Percentiles rank a stretch among this genome's conserved stretches.
phyloP scores from a whole-genome alignment of 2,113 vertebrate species.

The Micronycteris hirsuta region DNA sequence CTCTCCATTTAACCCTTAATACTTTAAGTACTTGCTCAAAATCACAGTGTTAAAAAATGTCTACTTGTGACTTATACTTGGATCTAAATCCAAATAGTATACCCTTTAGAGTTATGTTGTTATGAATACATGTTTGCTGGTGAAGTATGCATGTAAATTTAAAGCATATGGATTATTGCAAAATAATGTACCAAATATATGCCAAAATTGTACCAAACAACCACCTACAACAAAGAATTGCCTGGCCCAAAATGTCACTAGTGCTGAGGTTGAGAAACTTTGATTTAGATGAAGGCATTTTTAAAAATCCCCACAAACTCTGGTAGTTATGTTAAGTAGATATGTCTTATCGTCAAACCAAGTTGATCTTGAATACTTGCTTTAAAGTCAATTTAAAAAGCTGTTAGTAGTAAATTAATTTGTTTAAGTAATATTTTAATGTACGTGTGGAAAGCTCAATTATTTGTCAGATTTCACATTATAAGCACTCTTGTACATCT shows the following conservation, averaged over 20 bases:
- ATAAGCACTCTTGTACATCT: neutral
- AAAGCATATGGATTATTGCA: neutral
- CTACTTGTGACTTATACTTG: neutral
- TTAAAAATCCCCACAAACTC: neutral
- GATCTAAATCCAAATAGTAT: neutral
- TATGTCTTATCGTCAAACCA: neutral
- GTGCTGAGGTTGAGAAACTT: neutral
- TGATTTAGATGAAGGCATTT: neutral
- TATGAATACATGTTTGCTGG: neutral
- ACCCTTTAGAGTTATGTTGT: neutral
- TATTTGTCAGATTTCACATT: neutral
- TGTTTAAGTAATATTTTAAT: neutral
- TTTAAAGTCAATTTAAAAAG: neutral
- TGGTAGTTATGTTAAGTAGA: neutral
- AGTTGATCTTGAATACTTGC: neutral
- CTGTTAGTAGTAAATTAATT: neutral
- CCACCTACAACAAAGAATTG: neutral
- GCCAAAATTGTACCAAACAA: neutral
- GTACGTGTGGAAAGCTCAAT: neutral
- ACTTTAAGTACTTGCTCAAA: neutral
- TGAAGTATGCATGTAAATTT: neutral
- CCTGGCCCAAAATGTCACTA: neutral
- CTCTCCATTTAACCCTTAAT: neutral
- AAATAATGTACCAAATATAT: neutral
- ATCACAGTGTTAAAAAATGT: neutral